These are phyloP conservation scores for Drosophila paulistorum DNA, from an alignment of 1,140 invertebrate genomes.

Conservation along the genomic window DNA sequence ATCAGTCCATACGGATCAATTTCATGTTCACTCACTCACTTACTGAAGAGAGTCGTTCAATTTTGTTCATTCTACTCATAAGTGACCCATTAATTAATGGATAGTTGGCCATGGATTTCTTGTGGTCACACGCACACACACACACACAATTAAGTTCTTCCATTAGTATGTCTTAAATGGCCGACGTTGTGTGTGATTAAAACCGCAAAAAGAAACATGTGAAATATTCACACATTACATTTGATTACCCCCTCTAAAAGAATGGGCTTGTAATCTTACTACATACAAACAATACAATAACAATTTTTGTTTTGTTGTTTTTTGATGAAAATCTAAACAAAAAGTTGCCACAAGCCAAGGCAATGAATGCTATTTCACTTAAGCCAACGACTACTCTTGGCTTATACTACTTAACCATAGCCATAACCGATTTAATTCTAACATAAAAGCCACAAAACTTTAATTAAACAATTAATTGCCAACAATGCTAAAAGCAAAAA, in stretches of 20 bases:
- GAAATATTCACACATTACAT: conserved; percentile 69
- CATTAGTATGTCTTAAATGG: conserved; percentile 30
- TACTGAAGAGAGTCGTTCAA: too few relatives aligned
- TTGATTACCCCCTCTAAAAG: conserved; percentile 24
- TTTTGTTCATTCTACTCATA: too few relatives aligned
- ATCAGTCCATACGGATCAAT: too few relatives aligned
- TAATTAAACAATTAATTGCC: too few relatives aligned
- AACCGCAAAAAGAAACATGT: conserved; percentile 42
- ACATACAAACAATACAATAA: background rate
- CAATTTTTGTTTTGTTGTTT: background rate
- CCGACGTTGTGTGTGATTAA: conserved; percentile 37
- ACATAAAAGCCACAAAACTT: background rate
- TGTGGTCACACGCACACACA: conserved; percentile 35
- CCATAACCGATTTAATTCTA: background rate
- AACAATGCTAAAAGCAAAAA: too few relatives aligned
- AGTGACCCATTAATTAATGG: background rate
- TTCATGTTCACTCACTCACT: too few relatives aligned
- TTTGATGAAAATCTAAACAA: conserved; percentile 32
- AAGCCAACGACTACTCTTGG: background rate
- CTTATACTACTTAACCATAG: too few relatives aligned
- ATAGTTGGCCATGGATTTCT: conserved; percentile 55
- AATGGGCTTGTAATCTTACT: conserved; percentile 17
- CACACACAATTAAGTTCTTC: conserved; percentile 66
- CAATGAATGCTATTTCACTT: background rate
- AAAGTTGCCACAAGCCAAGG: conserved; percentile 18